Percentiles rank a stretch among this genome's conserved stretches.
Conservation (phyloP, 2,888 invertebrate genomes). For the Lithophane leautieri region DNA sequence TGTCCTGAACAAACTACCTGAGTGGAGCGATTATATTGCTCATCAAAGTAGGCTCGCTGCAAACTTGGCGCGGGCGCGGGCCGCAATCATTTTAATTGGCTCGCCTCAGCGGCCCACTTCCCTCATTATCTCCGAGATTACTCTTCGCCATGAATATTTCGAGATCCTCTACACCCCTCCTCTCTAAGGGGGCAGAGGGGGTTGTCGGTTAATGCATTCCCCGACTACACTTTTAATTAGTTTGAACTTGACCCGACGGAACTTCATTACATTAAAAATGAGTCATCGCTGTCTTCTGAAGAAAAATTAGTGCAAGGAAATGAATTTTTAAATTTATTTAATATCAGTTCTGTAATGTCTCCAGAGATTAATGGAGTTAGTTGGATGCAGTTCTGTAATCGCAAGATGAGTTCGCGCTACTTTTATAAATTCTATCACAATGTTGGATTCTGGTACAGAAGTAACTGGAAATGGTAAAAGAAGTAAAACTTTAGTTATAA, state of each 20-base stretch:
- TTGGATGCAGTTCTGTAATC: constrained; percentile 36
- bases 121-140: constrained; percentile 70
- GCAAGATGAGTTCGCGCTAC: constrained; percentile 25
- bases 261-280: constrained; percentile 65
- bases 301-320: constrained; percentile 51
- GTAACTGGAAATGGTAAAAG: constrained; percentile 31
- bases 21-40: constrained; percentile 61
- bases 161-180: constrained; percentile 33
- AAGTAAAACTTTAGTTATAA: constrained; percentile 40
- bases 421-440: constrained; percentile 38
- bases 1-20: constrained; percentile 60
- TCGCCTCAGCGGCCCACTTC: constrained; percentile 67
- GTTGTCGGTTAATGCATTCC: constrained; percentile 60
- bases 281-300: constrained; percentile 49
- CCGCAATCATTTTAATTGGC: constrained; percentile 74
- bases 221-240: constrained; percentile 69
- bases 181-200: not conserved
- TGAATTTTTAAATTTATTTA: constrained; percentile 55
- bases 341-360: constrained; percentile 45
- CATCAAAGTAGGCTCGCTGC: constrained; percentile 62
- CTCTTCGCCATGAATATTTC: constrained; percentile 69
- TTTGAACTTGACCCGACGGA: constrained; percentile 68
- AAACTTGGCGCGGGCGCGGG: constrained; percentile 52
- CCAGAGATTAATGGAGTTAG: constrained; percentile 53
- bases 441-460: constrained; percentile 25